Base-by-base conservation (phyloP, 35 echinoderm and acorn worm genomes). In the Stichopus chloronotus region DNA sequence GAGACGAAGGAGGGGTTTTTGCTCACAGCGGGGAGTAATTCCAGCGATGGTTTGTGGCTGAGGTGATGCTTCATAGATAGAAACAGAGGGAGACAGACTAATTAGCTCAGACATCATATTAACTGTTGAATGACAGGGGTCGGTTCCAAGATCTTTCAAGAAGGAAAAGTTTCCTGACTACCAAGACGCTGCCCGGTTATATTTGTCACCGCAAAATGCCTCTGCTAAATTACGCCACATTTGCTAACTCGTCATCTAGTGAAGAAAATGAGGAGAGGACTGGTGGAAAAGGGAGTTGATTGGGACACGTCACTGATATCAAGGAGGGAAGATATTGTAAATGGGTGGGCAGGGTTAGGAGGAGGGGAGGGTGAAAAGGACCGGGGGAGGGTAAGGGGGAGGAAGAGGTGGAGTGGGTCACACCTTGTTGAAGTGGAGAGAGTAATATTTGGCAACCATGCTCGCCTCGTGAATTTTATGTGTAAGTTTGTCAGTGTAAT, bases 21-120 rank as follows among this genome's bases (percentile, higher is more conserved):
- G 20, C 3, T 4, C 80, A 20, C 80, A 83, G 80, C 53, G 43
- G 80, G 80, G 80, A 83, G 80, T 83, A 17, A 83, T 83, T 83
- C 80, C 52, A 55, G 30, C 53, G 8, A 55, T 83, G 52, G 53
- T 83, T 83, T 83, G 80, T 52, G 80, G 80, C 52, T 83, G 80
- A 83, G 80, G 80, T 83, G 80, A 83, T 83, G 80, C 52, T 83
- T 65, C 55, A 83, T 4, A 83, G 80, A 83, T 56, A 83, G 80
- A 83, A 81, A 52, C 80, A 53, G 11, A 10, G 53, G 80, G 80
- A 83, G 17, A 56, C 19, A 17, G 55, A 56, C 19, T 55, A 56
- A 83, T 83, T 83, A 83, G 55, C 55, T 83, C 55, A n/a, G 80
- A 83, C 80, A 52, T 83, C 52, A 17, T 55, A 56, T 83, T 12